Percentiles rank a stretch among this genome's conserved stretches.
These are phyloP conservation scores for Callochromis pleurospilus DNA, from an alignment of 2,113 vertebrate genomes.

Conservation along the genomic window DNA sequence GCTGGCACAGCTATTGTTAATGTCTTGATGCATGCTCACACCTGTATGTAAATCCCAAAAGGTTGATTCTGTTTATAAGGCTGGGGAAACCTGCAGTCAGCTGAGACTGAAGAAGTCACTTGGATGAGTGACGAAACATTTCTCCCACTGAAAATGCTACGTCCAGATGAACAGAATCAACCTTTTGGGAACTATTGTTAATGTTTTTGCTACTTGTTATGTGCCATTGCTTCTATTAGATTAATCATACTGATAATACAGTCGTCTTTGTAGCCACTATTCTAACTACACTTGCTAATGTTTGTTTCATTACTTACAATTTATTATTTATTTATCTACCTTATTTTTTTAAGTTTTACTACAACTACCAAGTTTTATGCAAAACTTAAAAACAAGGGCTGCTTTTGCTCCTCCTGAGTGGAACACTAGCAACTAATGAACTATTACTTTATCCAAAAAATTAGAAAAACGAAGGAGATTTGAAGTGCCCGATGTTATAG, in stretches of 20 bases:
- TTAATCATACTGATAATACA: background rate
- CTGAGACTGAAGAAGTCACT: background rate
- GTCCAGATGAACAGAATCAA: background rate
- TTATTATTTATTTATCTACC: accelerated
- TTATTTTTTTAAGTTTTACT: background rate
- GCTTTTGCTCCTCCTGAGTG: background rate
- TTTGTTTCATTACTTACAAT: accelerated
- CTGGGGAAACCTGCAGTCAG: accelerated
- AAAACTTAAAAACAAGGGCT: accelerated
- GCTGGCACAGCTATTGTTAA: background rate
- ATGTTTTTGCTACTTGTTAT: background rate
- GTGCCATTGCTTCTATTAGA: background rate
- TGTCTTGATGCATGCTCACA: background rate
- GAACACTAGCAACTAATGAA: background rate
- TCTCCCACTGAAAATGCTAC: accelerated
- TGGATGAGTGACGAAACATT: accelerated
- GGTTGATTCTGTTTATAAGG: background rate
- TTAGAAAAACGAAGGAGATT: background rate
- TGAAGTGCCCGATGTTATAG: accelerated
- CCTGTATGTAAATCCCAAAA: accelerated
- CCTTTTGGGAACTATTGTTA: background rate
- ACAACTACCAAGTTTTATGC: background rate
- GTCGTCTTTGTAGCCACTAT: accelerated
- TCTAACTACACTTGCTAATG: background rate
- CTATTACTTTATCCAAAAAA: background rate